Conservation (phyloP, 2,888 invertebrate species). For the Calephelis perditalis region DNA sequence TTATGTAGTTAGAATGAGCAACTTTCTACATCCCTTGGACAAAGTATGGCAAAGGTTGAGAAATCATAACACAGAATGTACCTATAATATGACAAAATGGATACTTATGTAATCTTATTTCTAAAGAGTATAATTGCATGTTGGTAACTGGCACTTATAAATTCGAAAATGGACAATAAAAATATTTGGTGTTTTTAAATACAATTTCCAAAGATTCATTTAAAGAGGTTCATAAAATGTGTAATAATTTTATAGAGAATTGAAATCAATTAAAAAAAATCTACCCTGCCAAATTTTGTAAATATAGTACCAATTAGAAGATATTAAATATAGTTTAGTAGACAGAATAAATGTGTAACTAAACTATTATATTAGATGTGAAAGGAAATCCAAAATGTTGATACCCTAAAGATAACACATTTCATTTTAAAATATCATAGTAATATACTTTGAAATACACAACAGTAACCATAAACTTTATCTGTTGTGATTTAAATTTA, state of each 20-base stretch:
- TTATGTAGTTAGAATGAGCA: too few species aligned
- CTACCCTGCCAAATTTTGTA: too few species aligned
- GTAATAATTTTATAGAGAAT: not conserved
- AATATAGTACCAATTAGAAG: not conserved
- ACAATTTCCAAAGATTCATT: not conserved
- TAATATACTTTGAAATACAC: not conserved
- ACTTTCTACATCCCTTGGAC: too few species aligned
- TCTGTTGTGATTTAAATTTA: constrained; percentile 18
- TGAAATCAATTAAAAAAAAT: not conserved
- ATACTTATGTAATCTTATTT: constrained; percentile 2
- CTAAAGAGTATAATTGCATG: constrained; percentile 1
- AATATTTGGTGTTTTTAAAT: constrained; percentile 1
- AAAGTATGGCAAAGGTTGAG: too few species aligned
- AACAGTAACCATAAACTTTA: constrained; percentile 4
- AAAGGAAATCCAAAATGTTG: not conserved
- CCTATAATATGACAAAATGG: not conserved
- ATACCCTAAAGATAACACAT: not conserved
- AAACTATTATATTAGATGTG: not conserved
- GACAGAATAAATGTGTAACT: not conserved
- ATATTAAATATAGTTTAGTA: not conserved
- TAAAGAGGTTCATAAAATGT: not conserved
- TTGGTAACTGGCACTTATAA: constrained; percentile 9
- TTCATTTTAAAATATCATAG: not conserved
- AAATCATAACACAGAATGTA: too few species aligned
- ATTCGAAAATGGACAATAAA: not conserved